These are phyloP conservation scores for Thaleichthys pacificus DNA, from an alignment of 2,797 vertebrate genomes.

Conservation along the genomic window DNA sequence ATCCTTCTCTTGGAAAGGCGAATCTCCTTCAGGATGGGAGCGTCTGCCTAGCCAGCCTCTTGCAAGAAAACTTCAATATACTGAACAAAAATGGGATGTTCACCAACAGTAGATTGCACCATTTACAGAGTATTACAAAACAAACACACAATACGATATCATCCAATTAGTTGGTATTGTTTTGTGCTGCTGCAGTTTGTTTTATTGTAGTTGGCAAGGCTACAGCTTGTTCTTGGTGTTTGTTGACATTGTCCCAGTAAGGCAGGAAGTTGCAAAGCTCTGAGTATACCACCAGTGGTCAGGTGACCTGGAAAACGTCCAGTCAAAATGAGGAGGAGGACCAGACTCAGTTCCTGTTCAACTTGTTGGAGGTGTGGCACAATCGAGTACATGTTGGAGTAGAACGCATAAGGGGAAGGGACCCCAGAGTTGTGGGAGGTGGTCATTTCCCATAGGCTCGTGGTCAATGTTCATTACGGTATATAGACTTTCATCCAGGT, in stretches of 20 bases:
- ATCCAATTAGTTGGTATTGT: slow-evolving; percentile 46
- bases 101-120: slow-evolving; percentile 70
- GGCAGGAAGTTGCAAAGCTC: slow-evolving; percentile 66
- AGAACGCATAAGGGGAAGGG: slow-evolving; percentile 48
- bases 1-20: slow-evolving; percentile 12
- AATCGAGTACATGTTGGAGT: slow-evolving; percentile 38
- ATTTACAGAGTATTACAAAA: slow-evolving; percentile 72
- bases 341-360: slow-evolving; percentile 38
- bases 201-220: slow-evolving; percentile 24
- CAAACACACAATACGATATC: slow-evolving; percentile 62
- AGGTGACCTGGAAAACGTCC: slow-evolving; percentile 36
- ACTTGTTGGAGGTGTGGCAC: slow-evolving; percentile 52
- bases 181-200: slow-evolving; percentile 14
- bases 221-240: slow-evolving; percentile 51
- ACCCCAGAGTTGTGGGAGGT: slow-evolving; percentile 45
- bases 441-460: slow-evolving; percentile 19
- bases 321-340: slow-evolving; percentile 34
- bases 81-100: slow-evolving; percentile 62
- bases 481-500: slow-evolving; percentile 51
- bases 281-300: slow-evolving; percentile 40
- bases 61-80: slow-evolving; percentile 45
- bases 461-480: slow-evolving; percentile 39
- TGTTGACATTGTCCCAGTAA: slow-evolving; percentile 57
- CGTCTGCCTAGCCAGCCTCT: slow-evolving; percentile 14
- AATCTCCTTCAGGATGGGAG: slow-evolving; percentile 2